Evolutionary conservation across 2,888 invertebrate genomes (phyloP).

Genomic region (Cistogaster globosa): DNA sequence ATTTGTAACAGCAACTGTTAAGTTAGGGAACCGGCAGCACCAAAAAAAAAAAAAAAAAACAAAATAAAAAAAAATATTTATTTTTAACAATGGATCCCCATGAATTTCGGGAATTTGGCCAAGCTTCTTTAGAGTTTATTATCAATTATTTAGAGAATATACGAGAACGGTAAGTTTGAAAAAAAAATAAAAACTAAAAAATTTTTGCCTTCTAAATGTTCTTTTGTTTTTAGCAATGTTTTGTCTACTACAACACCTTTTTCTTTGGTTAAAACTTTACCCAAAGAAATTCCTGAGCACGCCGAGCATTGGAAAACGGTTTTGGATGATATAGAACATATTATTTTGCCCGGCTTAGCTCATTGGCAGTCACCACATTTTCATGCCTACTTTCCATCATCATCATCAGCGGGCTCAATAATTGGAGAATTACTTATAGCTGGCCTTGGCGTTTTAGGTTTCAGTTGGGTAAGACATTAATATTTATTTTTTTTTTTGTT

Average conservation of each 20-base stretch:
- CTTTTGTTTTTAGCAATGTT: constrained; percentile 73
- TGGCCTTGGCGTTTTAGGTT: constrained; percentile 77
- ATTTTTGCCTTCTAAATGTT: too few species aligned
- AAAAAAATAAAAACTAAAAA: too few species aligned
- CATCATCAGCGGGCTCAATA: constrained; percentile 77
- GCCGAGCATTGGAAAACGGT: constrained; percentile 77
- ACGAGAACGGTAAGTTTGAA: constrained; percentile 87
- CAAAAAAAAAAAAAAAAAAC: background rate
- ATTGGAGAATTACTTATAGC: constrained; percentile 78
- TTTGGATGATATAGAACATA: constrained; percentile 75
- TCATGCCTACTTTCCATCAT: constrained; percentile 77
- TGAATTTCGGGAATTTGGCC: constrained; percentile 92
- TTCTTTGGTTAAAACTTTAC: constrained; percentile 75
- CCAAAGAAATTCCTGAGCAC: constrained; percentile 76
- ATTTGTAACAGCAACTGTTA: constrained; percentile 29
- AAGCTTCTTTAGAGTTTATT: constrained; percentile 93
- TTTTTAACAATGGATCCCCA: constrained; percentile 83
- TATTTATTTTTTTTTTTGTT: background rate
- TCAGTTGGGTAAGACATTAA: constrained; percentile 77
- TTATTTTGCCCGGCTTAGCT: constrained; percentile 77
- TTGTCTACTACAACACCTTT: constrained; percentile 74
- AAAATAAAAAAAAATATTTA: too few species aligned
- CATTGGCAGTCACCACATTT: constrained; percentile 79
- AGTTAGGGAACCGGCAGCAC: background rate
- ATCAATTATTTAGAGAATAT: constrained; percentile 95